These are phyloP conservation scores for Yponomeuta plumbellus DNA, from an alignment of 2,888 invertebrate genomes.

Conservation along the genomic window DNA sequence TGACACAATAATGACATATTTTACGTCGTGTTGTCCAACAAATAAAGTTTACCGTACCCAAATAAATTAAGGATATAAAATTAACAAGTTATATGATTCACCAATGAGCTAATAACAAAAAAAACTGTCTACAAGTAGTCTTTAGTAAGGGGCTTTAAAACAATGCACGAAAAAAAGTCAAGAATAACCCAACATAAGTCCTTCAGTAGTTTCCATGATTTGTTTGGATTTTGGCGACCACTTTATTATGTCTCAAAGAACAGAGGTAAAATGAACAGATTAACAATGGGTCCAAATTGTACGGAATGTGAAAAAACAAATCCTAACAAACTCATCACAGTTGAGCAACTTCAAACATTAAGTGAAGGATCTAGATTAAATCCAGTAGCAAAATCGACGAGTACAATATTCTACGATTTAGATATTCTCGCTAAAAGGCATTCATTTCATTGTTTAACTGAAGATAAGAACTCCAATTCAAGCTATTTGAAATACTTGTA, in stretches of 20 bases:
- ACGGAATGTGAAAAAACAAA: background rate
- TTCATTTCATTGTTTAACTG: constrained; percentile 47
- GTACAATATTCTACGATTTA: constrained; percentile 58
- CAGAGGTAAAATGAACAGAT: background rate
- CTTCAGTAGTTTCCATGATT: background rate
- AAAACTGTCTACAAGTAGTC: background rate
- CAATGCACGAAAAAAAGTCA: constrained; percentile 33
- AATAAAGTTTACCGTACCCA: background rate
- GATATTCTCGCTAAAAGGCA: constrained; percentile 55
- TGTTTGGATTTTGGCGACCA: background rate
- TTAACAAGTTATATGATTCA: background rate
- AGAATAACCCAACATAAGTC: background rate
- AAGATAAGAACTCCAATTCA: constrained; percentile 35
- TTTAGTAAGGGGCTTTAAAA: constrained; percentile 11
- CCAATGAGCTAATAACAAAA: background rate
- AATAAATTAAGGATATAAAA: background rate
- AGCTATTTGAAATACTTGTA: constrained; percentile 31
- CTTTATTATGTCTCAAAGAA: background rate
- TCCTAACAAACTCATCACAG: background rate
- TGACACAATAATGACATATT: background rate
- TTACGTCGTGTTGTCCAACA: background rate
- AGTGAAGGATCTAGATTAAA: background rate
- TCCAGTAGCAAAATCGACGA: background rate
- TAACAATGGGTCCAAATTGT: background rate
- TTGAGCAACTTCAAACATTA: background rate